phyloP scores from a whole-genome alignment of 2,888 invertebrate species.

The Andrena bucephala region DNA sequence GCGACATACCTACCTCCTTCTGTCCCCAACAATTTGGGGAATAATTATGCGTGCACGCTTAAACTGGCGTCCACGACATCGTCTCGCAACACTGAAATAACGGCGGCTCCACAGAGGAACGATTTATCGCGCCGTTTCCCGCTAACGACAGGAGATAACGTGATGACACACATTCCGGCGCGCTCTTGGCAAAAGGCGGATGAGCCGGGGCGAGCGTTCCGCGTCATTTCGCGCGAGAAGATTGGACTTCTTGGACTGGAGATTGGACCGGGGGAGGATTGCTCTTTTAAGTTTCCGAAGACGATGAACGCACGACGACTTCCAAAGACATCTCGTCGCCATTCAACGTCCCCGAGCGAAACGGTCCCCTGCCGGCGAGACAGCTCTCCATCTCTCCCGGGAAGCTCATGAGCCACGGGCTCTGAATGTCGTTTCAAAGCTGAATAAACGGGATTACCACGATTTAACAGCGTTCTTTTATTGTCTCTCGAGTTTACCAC shows the following conservation, averaged over 20 bases:
- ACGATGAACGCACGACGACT: conserved; percentile 24
- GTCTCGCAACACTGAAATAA: too few relatives aligned
- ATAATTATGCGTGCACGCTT: background rate
- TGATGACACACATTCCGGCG: conserved; percentile 51
- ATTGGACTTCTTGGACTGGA: conserved; percentile 15
- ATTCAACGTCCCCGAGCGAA: conserved; percentile 9
- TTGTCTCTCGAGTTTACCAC: too few relatives aligned
- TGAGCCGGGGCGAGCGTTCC: conserved; percentile 15
- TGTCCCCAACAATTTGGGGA: background rate
- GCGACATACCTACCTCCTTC: too few relatives aligned
- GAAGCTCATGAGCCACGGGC: too few relatives aligned
- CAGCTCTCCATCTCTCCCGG: background rate
- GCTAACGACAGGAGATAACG: conserved; percentile 47
- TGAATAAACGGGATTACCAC: conserved; percentile 8
- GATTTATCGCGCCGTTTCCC: conserved; percentile 35
- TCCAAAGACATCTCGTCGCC: conserved; percentile 11
- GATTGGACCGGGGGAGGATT: background rate
- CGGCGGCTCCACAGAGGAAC: background rate
- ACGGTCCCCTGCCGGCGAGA: conserved; percentile 17
- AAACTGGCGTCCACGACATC: too few relatives aligned
- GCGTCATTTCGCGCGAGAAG: conserved; percentile 34
- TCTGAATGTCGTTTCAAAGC: background rate
- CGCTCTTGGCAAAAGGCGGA: conserved; percentile 16
- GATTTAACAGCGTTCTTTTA: background rate
- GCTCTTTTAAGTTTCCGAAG: conserved; percentile 22